These are phyloP conservation scores for Drosophila merina DNA, from an alignment of 2,888 invertebrate genomes.

Conservation along the genomic window DNA sequence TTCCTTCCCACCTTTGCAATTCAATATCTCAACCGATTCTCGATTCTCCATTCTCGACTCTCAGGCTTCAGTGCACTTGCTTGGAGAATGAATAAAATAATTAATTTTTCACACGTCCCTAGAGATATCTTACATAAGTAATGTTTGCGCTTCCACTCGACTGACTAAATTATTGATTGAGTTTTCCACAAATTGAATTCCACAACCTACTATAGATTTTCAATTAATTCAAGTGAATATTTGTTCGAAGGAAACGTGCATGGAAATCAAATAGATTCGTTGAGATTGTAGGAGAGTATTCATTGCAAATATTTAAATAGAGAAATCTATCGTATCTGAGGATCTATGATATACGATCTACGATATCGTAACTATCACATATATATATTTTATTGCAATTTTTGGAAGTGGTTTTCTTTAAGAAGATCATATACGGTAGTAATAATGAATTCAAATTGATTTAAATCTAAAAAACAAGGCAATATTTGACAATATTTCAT, in stretches of 20 bases:
- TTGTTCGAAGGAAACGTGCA: neutral
- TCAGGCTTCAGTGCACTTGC: neutral
- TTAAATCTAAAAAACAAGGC: too few species aligned
- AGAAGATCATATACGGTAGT: too few species aligned
- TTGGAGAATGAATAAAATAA: neutral
- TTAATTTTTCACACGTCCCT: neutral
- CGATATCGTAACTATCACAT: neutral
- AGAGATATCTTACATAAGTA: neutral
- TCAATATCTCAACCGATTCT: neutral
- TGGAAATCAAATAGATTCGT: neutral
- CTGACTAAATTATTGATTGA: neutral
- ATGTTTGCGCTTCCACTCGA: neutral
- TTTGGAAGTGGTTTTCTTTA: too few species aligned
- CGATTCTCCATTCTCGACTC: neutral
- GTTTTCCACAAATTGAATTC: slow-evolving; percentile 1
- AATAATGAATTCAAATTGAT: too few species aligned
- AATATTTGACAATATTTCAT: too few species aligned
- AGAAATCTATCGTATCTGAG: neutral
- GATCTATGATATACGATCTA: neutral
- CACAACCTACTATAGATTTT: neutral
- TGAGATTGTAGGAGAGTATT: too few species aligned
- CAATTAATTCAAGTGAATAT: slow-evolving; percentile 2
- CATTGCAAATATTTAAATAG: neutral
- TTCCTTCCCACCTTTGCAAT: neutral
- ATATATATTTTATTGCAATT: too few species aligned